Percentiles rank a stretch among this genome's conserved stretches.
Evolutionary conservation across 2,888 invertebrate species (phyloP).

Genomic region (Aspidapion aeneum): DNA sequence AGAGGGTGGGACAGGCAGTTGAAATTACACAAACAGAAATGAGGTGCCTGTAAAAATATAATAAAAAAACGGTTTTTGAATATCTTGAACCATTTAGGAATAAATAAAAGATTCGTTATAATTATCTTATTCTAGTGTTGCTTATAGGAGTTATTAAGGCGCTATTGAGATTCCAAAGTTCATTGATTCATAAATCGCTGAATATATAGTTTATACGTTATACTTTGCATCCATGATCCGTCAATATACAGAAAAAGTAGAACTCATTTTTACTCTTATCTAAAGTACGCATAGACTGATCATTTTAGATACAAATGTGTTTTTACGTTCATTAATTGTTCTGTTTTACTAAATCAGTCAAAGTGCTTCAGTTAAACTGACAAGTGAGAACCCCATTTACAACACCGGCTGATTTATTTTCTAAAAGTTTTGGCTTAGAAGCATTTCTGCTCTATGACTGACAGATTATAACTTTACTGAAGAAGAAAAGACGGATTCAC

Average conservation of each 20-base stretch:
- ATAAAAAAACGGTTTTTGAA: neutral
- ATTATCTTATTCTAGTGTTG: neutral
- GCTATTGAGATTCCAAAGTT: neutral
- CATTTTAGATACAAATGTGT: conserved; percentile 1
- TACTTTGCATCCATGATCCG: too few species aligned
- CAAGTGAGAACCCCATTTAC: neutral
- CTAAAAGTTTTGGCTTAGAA: too few species aligned
- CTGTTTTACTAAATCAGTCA: neutral
- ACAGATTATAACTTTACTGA: too few species aligned
- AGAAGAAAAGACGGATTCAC: too few species aligned
- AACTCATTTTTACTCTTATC: neutral
- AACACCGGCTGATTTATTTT: too few species aligned
- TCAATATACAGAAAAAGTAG: neutral
- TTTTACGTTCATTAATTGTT: conserved; percentile 4
- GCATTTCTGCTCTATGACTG: too few species aligned
- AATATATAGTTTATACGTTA: neutral
- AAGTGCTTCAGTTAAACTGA: neutral
- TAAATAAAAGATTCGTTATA: neutral
- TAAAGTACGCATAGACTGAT: neutral
- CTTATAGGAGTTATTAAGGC: neutral
- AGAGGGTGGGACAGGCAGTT: conserved; percentile 1
- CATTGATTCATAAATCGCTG: neutral
- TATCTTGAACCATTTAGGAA: neutral
- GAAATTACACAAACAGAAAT: neutral
- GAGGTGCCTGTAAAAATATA: neutral